phyloP scores from a whole-genome alignment of 2,797 vertebrate genomes.

The Cryptoblepharus egeriae region DNA sequence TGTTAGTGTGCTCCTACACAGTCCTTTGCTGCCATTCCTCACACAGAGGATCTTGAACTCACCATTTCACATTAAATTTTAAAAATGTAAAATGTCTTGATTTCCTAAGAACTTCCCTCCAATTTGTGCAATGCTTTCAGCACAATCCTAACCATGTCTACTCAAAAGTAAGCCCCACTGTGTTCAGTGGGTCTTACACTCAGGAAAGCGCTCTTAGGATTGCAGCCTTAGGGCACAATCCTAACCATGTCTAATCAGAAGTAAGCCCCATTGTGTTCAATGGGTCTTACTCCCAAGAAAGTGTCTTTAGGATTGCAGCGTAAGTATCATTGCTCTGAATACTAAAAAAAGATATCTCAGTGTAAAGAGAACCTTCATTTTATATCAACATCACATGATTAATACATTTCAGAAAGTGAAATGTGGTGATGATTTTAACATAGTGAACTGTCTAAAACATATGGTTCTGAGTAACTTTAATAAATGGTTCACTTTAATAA shows the following conservation, averaged over 20 bases:
- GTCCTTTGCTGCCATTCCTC: not conserved
- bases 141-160: too few relatives aligned
- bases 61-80: not conserved
- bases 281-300: too few relatives aligned
- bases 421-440: slow-evolving; percentile 5
- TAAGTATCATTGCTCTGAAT: slow-evolving; percentile 38
- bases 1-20: not conserved
- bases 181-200: too few relatives aligned
- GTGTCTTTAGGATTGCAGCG: too few relatives aligned
- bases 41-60: not conserved
- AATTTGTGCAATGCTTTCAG: slow-evolving; percentile 45
- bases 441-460: slow-evolving; percentile 5
- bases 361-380: slow-evolving; percentile 8
- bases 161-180: too few relatives aligned
- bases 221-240: too few relatives aligned
- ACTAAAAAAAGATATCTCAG: slow-evolving; percentile 35
- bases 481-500: not conserved
- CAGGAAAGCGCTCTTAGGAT: too few relatives aligned
- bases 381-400: slow-evolving; percentile 22
- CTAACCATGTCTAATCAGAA: too few relatives aligned
- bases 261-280: too few relatives aligned
- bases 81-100: slow-evolving; percentile 27
- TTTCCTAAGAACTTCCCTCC: slow-evolving; percentile 13
- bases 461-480: not conserved
- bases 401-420: slow-evolving; percentile 39